Evolutionary conservation across 2,113 vertebrate genomes (phyloP), one percentile per base, ranked within the genome.

Genomic region (Trogon melanurus): DNA sequence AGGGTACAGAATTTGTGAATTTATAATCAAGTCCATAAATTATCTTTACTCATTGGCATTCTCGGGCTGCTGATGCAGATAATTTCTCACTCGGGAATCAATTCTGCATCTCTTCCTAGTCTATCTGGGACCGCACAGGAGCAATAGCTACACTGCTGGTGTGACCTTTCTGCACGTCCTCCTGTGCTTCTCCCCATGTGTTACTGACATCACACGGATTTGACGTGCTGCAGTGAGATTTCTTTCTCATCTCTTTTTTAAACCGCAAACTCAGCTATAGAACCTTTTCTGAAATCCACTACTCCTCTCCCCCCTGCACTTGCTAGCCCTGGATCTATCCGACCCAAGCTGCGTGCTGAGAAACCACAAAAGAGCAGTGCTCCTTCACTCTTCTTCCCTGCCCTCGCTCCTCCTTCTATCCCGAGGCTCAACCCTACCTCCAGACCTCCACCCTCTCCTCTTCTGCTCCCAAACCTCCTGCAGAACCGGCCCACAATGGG

Each of bases 181-280:
- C 36, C 3, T 2, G 5, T 26, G 66, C 26, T 78, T 3, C 86
- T 79, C 65, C 30, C 2, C 8, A 29, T 1, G 16, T 5, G 1
- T 8, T 21, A 72, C 34, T 22, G 20, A 29, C 66, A 11, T 0
- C 8, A 23, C 34, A 11, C 1, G 53, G 19, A 69, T 61, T 20
- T 18, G 9, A 62, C 47, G n/a, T 20, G 4, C 65, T 17, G n/a
- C 56, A 3, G 0, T 10, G 32, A 69, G 6, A 64, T 38, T 73
- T 16, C 26, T 34, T 13, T 60, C 58, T 54, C 4, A 0, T 29
- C 14, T 44, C 48, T 56, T 41, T 19, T 23, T n/a, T 13, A 36
- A 87, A 62, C 32, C 20, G 47, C 26, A 15, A 53, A 27, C 53
- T 51, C 61, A 26, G 26, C 13, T 56, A 19, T 10, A 38, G 30